phyloP scores from a whole-genome alignment of 1,140 invertebrate genomes.

The Glossosoma conforme region DNA sequence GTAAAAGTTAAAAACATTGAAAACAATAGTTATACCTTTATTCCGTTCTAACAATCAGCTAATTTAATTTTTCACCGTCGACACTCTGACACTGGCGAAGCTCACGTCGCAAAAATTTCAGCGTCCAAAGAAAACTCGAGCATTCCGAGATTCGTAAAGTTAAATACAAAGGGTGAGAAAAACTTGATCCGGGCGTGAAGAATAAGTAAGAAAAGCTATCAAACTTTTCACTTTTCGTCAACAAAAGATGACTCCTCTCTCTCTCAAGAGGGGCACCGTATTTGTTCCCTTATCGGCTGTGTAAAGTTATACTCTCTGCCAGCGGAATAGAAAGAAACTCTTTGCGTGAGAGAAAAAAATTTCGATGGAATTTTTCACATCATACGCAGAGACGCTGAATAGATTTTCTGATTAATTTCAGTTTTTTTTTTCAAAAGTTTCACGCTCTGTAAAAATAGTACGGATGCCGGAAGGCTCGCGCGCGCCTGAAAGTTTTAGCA shows the following conservation, averaged over 20 bases:
- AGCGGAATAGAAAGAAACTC: not conserved
- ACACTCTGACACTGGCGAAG: too few species aligned
- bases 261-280: not conserved
- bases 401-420: not conserved
- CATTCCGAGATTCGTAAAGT: too few species aligned
- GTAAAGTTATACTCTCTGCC: not conserved
- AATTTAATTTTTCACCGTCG: too few species aligned
- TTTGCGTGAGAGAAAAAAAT: not conserved
- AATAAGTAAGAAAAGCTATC: slow-evolving; percentile 21
- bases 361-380: not conserved
- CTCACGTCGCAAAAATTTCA: too few species aligned
- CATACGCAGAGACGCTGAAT: not conserved
- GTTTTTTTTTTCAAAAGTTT: slow-evolving; percentile 1
- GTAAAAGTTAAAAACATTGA: too few species aligned
- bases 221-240: slow-evolving; percentile 26
- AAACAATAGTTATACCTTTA: too few species aligned
- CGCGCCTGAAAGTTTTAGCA: too few species aligned
- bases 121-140: too few species aligned
- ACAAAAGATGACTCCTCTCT: slow-evolving; percentile 5
- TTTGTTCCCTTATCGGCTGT: not conserved
- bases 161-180: not conserved
- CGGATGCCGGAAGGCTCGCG: too few species aligned
- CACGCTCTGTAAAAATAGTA: too few species aligned
- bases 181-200: not conserved
- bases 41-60: too few species aligned